Evolutionary conservation across 2,888 invertebrate genomes (phyloP).

Genomic region (Odontocolon sp.): DNA sequence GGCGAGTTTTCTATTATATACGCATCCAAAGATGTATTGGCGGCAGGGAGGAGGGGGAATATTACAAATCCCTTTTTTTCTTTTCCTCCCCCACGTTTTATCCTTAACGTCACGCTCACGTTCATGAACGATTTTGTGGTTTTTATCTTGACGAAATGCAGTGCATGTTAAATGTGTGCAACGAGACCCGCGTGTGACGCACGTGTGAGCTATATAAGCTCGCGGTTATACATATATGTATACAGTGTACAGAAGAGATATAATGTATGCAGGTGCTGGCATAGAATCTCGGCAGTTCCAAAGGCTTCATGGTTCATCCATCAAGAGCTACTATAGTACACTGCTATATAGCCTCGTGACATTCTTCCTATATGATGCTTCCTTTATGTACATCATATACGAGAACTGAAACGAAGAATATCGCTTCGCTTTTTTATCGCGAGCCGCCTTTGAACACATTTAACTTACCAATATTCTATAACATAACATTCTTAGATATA

Average conservation of each 20-base stretch:
- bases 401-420: slow-evolving; percentile 45
- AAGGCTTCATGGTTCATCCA: slow-evolving; percentile 69
- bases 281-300: slow-evolving; percentile 60
- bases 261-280: slow-evolving; percentile 63
- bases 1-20: slow-evolving; percentile 30
- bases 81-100: slow-evolving; percentile 16
- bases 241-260: slow-evolving; percentile 37
- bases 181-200: slow-evolving; percentile 9
- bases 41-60: background rate
- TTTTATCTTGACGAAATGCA: slow-evolving; percentile 31
- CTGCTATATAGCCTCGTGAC: slow-evolving; percentile 55
- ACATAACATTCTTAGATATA: too few species aligned
- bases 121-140: slow-evolving; percentile 4
- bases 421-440: slow-evolving; percentile 43
- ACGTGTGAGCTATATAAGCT: background rate
- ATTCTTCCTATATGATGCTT: slow-evolving; percentile 51
- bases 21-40: slow-evolving; percentile 10
- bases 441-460: slow-evolving; percentile 34
- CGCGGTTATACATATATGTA: slow-evolving; percentile 3
- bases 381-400: slow-evolving; percentile 37
- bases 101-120: too few species aligned
- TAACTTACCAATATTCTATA: slow-evolving; percentile 15
- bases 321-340: slow-evolving; percentile 66
- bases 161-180: slow-evolving; percentile 8
- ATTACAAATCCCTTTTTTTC: slow-evolving; percentile 1